Conservation (phyloP, 2,888 invertebrate species). For the Zhuqinia jingwanae region DNA sequence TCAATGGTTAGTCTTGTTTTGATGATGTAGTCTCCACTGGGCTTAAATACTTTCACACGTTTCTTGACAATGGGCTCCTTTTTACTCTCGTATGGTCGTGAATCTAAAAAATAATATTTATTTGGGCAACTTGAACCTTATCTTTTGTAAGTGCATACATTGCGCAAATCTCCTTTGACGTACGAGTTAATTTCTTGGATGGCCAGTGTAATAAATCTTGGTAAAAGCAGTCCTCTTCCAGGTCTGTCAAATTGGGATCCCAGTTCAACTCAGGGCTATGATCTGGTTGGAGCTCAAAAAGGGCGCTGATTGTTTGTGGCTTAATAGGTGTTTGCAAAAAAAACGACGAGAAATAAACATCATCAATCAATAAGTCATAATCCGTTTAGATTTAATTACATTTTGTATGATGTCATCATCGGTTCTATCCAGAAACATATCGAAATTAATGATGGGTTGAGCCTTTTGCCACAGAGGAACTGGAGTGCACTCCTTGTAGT, state of each 20-base stretch:
- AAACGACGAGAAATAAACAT: too few species aligned
- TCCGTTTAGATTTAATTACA: too few species aligned
- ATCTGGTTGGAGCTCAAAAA: constrained; percentile 73
- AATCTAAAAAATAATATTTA: too few species aligned
- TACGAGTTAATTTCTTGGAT: constrained; percentile 71
- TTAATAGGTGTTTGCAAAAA: constrained; percentile 70
- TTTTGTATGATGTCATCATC: constrained; percentile 75
- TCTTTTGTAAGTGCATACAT: not conserved
- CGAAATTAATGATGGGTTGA: constrained; percentile 70
- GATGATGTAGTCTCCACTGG: constrained; percentile 69
- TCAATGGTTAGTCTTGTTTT: constrained; percentile 74
- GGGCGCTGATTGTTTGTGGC: constrained; percentile 73
- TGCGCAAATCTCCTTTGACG: constrained; percentile 3
- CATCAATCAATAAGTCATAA: too few species aligned
- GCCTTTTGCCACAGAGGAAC: constrained; percentile 74
- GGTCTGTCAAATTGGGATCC: constrained; percentile 75
- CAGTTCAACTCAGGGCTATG: constrained; percentile 74
- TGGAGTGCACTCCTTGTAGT: constrained; percentile 77
- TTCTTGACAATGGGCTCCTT: constrained; percentile 69
- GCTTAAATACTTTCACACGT: constrained; percentile 73
- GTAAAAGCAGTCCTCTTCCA: constrained; percentile 78
- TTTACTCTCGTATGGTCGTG: constrained; percentile 70
- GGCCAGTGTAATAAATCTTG: constrained; percentile 71
- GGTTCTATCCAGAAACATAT: constrained; percentile 66
- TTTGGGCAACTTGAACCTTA: too few species aligned